Evolutionary conservation across 2,113 vertebrate genomes (phyloP).

Genomic region (Rhabdornis inornatus): DNA sequence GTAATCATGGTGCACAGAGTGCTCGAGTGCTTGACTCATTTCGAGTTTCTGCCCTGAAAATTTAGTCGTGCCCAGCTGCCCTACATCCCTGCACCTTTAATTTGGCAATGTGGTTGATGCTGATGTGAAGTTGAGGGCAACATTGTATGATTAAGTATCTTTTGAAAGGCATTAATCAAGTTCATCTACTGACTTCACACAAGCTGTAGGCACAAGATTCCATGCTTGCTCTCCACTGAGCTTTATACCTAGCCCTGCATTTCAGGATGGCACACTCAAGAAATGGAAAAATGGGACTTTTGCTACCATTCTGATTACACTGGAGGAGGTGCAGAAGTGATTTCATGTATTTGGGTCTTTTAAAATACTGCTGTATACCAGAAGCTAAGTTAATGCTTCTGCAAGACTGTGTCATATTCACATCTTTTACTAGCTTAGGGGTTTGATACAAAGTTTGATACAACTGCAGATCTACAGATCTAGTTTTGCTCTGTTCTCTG

Average conservation of each 20-base stretch:
- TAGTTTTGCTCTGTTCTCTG: neutral
- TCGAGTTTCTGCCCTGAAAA: neutral
- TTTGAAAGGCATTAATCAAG: neutral
- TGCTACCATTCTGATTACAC: neutral
- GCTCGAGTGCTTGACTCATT: neutral
- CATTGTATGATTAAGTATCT: neutral
- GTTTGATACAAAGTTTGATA: neutral
- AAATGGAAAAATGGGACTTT: neutral
- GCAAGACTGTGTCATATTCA: neutral
- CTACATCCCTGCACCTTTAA: neutral
- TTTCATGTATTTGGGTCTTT: neutral
- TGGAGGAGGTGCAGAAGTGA: neutral
- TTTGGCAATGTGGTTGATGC: neutral
- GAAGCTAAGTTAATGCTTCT: neutral
- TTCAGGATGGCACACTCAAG: neutral
- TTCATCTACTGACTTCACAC: neutral
- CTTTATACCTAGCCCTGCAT: rapidly evolving
- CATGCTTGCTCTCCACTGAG: neutral
- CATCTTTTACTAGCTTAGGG: neutral
- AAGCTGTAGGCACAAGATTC: neutral
- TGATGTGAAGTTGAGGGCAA: neutral
- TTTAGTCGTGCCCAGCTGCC: neutral
- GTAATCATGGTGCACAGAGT: neutral
- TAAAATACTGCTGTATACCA: neutral
- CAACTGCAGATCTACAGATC: neutral